phyloP scores from a whole-genome alignment of 2,113 vertebrate genomes.

The Chaetorhynchus papuensis region DNA sequence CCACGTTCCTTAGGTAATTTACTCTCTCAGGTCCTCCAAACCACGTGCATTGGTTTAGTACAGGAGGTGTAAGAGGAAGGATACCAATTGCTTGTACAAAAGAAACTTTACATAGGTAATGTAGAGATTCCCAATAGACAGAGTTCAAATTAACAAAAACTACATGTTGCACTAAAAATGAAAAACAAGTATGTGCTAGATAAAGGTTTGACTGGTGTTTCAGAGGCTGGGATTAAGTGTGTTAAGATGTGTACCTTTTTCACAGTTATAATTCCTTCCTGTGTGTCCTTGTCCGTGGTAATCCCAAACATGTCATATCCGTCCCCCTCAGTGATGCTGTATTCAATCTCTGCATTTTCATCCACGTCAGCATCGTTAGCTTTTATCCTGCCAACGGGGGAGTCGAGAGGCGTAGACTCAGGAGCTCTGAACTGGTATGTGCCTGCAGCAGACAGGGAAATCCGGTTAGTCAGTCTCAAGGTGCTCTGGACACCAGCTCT shows the following conservation, averaged over 20 bases:
- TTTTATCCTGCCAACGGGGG: conserved; percentile 79
- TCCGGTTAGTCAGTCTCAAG: not conserved
- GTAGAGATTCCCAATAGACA: not conserved
- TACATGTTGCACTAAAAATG: not conserved
- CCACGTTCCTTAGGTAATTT: not conserved
- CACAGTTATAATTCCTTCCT: conserved; percentile 87
- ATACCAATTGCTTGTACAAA: not conserved
- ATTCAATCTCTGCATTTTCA: conserved; percentile 88
- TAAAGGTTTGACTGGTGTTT: not conserved
- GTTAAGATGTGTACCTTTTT: conserved; percentile 79
- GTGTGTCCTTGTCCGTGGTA: conserved; percentile 83
- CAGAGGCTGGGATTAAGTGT: not conserved
- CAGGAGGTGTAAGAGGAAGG: not conserved
- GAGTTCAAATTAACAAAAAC: not conserved
- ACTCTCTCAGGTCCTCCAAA: not conserved
- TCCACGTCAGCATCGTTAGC: conserved; percentile 87
- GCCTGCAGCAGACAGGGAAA: conserved; percentile 64
- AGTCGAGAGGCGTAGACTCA: conserved; percentile 78
- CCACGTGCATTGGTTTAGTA: not conserved
- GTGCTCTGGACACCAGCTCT: not conserved
- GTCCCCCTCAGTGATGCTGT: conserved; percentile 86
- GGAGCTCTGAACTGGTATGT: conserved; percentile 86
- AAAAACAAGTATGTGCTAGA: not conserved
- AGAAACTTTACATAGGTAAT: not conserved
- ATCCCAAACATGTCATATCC: conserved; percentile 87